Evolutionary conservation across 2,797 vertebrate genomes (phyloP).

Genomic region (Dicrostonyx torquatus): DNA sequence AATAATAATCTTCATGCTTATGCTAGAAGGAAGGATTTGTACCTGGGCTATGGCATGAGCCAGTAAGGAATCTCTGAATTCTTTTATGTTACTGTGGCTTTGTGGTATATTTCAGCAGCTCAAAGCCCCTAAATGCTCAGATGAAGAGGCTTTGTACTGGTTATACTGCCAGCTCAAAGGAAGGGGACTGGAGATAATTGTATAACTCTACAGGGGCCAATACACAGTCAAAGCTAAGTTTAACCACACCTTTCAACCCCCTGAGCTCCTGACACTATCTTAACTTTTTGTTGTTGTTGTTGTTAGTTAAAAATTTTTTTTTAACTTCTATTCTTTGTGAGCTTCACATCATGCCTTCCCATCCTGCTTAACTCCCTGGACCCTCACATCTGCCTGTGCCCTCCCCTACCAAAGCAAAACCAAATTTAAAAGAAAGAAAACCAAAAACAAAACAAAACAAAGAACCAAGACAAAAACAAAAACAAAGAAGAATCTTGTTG

Average conservation of each 20-base stretch:
- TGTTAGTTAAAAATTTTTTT: background rate
- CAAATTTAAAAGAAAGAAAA: background rate
- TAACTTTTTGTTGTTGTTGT: background rate
- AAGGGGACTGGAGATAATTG: background rate
- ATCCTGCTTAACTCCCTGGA: background rate
- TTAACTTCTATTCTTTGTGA: background rate
- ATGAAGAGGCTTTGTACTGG: background rate
- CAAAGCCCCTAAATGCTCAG: background rate
- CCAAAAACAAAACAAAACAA: background rate
- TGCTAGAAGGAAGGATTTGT: conserved; percentile 3
- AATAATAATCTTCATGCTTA: background rate
- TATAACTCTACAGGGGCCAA: background rate
- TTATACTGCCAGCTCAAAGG: background rate
- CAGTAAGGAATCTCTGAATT: background rate
- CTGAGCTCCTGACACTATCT: background rate
- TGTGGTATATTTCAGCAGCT: background rate
- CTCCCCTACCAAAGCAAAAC: background rate
- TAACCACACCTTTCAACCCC: background rate
- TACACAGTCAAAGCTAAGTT: background rate
- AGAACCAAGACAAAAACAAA: background rate
- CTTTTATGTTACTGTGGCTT: background rate
- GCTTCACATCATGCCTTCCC: background rate
- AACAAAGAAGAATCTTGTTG: background rate
- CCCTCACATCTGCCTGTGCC: background rate
- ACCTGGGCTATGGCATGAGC: background rate